phyloP scores from a whole-genome alignment of 2,113 vertebrate genomes.

The Thymallus thymallus region DNA sequence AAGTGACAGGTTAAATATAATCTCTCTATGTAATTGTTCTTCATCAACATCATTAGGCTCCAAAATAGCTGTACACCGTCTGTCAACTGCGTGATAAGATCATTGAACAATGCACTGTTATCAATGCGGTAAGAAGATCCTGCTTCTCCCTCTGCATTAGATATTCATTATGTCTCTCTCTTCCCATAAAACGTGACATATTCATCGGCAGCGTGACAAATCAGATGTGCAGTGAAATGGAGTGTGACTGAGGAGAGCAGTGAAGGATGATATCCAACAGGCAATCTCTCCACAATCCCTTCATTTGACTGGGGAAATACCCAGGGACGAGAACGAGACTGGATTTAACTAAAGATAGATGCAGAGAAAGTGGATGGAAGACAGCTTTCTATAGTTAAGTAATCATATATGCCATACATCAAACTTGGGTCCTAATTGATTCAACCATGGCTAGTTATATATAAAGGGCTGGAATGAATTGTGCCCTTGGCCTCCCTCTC shows the following conservation, averaged over 20 bases:
- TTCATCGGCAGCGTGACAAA: conserved; percentile 75
- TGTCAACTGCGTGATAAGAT: conserved; percentile 55
- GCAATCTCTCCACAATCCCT: conserved; percentile 65
- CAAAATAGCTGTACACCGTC: conserved; percentile 43
- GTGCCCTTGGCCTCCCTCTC: too few species aligned
- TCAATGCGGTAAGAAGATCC: conserved; percentile 35
- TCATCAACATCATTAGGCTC: neutral
- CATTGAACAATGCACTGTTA: conserved; percentile 63
- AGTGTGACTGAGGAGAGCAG: conserved; percentile 70
- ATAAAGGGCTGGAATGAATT: too few species aligned
- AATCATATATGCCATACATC: neutral
- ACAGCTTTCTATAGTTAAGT: too few species aligned
- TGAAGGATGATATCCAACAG: conserved; percentile 69
- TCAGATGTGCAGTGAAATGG: conserved; percentile 74
- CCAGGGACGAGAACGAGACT: conserved; percentile 67
- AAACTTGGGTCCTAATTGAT: neutral
- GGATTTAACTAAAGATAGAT: conserved; percentile 62
- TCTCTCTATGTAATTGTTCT: neutral
- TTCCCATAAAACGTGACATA: conserved; percentile 69
- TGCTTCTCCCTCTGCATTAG: conserved; percentile 59
- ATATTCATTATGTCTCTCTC: conserved; percentile 68
- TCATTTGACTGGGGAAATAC: conserved; percentile 73
- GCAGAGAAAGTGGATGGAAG: conserved; percentile 50
- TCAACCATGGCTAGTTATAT: neutral
- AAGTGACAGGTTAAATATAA: neutral